Conservation (phyloP, 2,888 invertebrate genomes). For the Rhagonycha lutea region DNA sequence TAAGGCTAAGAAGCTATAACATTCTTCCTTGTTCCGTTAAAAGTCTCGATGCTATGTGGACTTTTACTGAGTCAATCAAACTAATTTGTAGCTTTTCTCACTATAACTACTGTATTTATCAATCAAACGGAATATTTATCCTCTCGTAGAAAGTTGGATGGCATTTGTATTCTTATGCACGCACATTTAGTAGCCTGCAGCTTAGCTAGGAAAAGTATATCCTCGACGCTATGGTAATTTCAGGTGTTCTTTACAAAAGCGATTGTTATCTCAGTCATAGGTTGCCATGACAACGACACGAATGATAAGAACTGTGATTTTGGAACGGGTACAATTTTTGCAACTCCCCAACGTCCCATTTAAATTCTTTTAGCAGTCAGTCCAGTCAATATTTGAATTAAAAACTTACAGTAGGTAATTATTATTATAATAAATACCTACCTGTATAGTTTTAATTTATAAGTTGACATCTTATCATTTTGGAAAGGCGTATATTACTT, state of each 20-base stretch:
- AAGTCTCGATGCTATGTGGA: neutral
- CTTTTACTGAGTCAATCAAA: neutral
- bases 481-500: slow-evolving; percentile 2
- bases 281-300: neutral
- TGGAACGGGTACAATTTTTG: too few relatives aligned
- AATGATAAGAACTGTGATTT: neutral
- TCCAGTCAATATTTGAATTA: neutral
- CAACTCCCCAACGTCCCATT: too few relatives aligned
- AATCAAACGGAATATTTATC: neutral
- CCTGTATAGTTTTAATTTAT: neutral
- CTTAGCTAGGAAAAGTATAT: too few relatives aligned
- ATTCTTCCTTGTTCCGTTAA: neutral
- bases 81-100: neutral
- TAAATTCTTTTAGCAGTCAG: neutral
- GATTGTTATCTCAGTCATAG: neutral
- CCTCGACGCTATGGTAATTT: too few relatives aligned
- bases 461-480: slow-evolving; percentile 4
- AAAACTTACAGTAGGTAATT: neutral
- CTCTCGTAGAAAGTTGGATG: neutral
- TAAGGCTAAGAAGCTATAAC: neutral
- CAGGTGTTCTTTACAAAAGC: too few relatives aligned
- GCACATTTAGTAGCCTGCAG: too few relatives aligned
- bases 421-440: neutral
- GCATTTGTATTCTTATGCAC: too few relatives aligned
- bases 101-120: neutral